phyloP scores from a whole-genome alignment of 92 coral and sea anemone genomes.

The Anthopleura xanthogrammica region DNA sequence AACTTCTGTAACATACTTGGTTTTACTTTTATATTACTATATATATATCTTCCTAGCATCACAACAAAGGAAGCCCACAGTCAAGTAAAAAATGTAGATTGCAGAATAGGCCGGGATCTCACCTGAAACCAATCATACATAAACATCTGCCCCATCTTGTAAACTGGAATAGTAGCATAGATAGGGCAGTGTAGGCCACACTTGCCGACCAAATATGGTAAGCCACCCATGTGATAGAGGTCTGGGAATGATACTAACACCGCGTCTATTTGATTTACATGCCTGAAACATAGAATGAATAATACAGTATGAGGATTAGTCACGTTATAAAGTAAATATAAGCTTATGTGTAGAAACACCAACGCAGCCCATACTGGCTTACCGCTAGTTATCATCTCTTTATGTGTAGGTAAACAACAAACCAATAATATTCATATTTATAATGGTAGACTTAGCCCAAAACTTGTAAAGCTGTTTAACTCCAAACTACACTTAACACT shows the following conservation, averaged over 20 bases:
- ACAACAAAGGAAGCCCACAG: not conserved
- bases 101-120: not conserved
- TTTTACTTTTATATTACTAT: too few species aligned
- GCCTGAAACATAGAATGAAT: slow-evolving; percentile 43
- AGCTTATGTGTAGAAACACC: too few species aligned
- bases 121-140: slow-evolving; percentile 99
- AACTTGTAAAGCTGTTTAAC: too few species aligned
- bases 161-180: slow-evolving; percentile 93
- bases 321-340: not conserved
- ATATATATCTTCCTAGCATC: not conserved
- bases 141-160: slow-evolving; percentile 99
- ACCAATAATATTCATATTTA: too few species aligned
- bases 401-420: too few species aligned
- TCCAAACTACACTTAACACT: too few species aligned
- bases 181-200: slow-evolving; percentile 91
- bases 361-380: too few species aligned
- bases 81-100: too few species aligned
- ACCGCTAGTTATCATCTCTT: too few species aligned
- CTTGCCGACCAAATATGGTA: slow-evolving; percentile 92
- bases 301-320: not conserved
- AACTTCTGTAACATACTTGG: too few species aligned
- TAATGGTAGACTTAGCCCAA: too few species aligned
- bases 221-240: slow-evolving; percentile 94
- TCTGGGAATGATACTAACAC: slow-evolving; percentile 91
- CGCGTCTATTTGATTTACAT: slow-evolving; percentile 92